Evolutionary conservation across 2,888 invertebrate genomes (phyloP).

Genomic region (Pristionchus exspectatus): DNA sequence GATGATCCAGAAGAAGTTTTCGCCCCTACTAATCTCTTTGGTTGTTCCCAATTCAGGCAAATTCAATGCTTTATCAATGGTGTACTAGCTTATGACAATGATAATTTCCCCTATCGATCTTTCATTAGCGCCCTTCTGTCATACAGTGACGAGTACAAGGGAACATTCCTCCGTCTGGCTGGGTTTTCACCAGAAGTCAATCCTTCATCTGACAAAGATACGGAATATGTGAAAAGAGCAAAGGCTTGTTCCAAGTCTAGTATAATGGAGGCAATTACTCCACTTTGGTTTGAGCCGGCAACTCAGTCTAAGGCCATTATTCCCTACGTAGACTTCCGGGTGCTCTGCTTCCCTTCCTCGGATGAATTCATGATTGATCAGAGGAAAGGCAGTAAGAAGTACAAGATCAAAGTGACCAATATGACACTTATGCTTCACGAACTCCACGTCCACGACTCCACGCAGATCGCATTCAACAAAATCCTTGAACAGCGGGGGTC

Average conservation of each 20-base stretch:
- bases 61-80: background rate
- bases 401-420: background rate
- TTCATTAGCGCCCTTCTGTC: constrained; percentile 28
- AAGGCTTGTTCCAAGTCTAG: background rate
- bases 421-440: constrained; percentile 23
- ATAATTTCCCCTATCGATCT: background rate
- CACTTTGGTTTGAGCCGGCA: constrained; percentile 5
- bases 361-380: constrained; percentile 38
- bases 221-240: background rate
- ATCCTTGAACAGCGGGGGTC: background rate
- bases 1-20: background rate
- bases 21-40: background rate
- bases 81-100: background rate
- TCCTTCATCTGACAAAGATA: background rate
- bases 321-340: background rate
- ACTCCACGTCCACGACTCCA: background rate
- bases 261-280: background rate
- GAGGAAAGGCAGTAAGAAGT: background rate
- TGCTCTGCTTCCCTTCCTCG: constrained; percentile 3
- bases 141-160: constrained; percentile 1
- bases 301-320: background rate
- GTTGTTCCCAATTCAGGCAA: no score
- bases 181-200: background rate
- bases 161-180: background rate
- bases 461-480: background rate